A percentile compares a stretch with the other conserved stretches of the same genome.
phyloP scores from a whole-genome alignment of 2,113 vertebrate species.

The Dasyornis broadbenti region DNA sequence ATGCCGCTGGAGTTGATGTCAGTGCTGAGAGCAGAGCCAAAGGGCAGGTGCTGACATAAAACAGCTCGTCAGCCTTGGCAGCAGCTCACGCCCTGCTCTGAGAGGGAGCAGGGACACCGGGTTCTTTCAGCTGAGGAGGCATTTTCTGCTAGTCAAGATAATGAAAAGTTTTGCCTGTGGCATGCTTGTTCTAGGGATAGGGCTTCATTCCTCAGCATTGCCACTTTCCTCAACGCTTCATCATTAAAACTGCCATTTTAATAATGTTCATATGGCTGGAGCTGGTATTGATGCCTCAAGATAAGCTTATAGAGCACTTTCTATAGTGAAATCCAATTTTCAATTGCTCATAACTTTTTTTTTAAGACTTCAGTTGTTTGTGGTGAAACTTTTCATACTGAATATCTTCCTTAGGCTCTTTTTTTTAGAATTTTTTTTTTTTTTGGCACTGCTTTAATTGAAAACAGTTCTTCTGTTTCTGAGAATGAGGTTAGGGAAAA shows the following conservation, averaged over 20 bases:
- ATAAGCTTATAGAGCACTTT: neutral
- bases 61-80: neutral
- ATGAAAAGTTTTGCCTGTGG: neutral
- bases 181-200: neutral
- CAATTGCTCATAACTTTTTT: neutral
- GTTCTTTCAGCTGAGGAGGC: neutral
- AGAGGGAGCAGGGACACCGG: neutral
- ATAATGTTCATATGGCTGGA: neutral
- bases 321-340: neutral
- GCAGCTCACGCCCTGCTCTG: neutral
- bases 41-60: slow-evolving; percentile 29
- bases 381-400: slow-evolving; percentile 4
- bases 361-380: neutral
- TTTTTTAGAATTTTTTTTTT: neutral
- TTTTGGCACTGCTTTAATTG: slow-evolving; percentile 18
- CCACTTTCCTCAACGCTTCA: neutral
- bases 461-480: slow-evolving; percentile 42
- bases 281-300: neutral
- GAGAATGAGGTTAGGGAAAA: slow-evolving; percentile 57
- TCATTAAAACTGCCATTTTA: neutral
- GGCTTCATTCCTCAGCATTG: neutral
- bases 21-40: neutral
- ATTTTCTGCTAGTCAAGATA: neutral
- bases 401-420: slow-evolving; percentile 9
- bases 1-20: neutral